Base-by-base conservation (phyloP, 2,888 invertebrate species). In the Eristalis pertinax region DNA sequence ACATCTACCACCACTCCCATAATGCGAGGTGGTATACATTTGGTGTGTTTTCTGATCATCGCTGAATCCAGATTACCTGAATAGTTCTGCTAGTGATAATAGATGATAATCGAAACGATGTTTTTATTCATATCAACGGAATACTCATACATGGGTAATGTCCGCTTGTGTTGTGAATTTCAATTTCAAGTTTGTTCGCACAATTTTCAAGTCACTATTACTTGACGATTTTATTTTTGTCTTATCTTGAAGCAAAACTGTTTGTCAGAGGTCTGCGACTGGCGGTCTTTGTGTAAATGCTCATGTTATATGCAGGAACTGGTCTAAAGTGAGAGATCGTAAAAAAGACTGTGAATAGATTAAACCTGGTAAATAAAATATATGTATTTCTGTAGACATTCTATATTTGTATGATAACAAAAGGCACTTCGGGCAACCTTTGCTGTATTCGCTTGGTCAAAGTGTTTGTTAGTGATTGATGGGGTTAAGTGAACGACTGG, bases 191-290 rank as follows among this genome's bases (percentile, higher is more conserved):
- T 43, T 29, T 22, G 32, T 63, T 29, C 11, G 24, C 41, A 65
- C 38, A 50, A 19, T 50, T 74, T 41, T 70, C 43, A 62, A 75
- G 69, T 70, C 65, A 65, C 56, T 32, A 29, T 58, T 75, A 56
- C 38, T n/a, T 64, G 50, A 60, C 32, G 35, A 32, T 2, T 69
- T 64, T 81, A 56, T 69, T 81, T 43, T n/a, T 43, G 64, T 65
- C 75, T 81, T 75, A 75, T 82, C 70, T n/a, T 78, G 43, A 75
- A 70, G 69, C 22, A 19, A 64, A 64, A 62, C 65, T 19, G 43
- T 58, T 43, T 70, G 41, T 60, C 15, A 74, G 62, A 63, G 43
- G 73, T 73, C 63, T 63, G 15, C 60, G 15, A 26, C 26, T 26
- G 26, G 50, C 8, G 50, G 19, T 19, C n/a, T 19, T 19, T 19